A percentile compares a stretch with the other conserved stretches of the same genome.
phyloP scores from a whole-genome alignment of 2,797 vertebrate species.

The Oreochromis mossambicus region DNA sequence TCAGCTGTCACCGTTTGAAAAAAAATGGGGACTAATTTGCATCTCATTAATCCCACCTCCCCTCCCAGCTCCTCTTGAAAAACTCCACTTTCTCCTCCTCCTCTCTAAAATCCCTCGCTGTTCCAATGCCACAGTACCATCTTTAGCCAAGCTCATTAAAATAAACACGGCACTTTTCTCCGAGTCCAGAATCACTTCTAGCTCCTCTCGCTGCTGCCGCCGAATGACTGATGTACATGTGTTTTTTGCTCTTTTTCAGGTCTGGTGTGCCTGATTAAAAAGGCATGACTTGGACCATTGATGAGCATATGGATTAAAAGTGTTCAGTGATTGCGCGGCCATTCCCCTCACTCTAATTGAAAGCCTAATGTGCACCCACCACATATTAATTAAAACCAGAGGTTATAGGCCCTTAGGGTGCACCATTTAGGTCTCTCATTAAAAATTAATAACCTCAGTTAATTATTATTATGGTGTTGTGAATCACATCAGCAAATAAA shows the following conservation, averaged over 20 bases:
- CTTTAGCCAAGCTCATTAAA: conserved; percentile 70
- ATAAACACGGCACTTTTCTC: conserved; percentile 48
- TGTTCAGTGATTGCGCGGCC: conserved; percentile 70
- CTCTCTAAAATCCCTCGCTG: conserved; percentile 19
- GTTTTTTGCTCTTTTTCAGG: conserved; percentile 56
- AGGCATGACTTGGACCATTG: conserved; percentile 73
- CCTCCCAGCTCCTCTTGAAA: conserved; percentile 40
- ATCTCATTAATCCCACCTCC: conserved; percentile 68
- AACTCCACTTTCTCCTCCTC: conserved; percentile 21
- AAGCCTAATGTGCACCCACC: conserved; percentile 77
- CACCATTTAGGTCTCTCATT: conserved; percentile 80
- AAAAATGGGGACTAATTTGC: conserved; percentile 71
- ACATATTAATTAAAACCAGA: conserved; percentile 82
- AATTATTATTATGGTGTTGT: conserved; percentile 80
- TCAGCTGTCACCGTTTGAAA: conserved; percentile 62
- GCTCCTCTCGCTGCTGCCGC: conserved; percentile 18
- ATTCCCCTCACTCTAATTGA: conserved; percentile 78
- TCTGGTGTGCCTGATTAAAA: conserved; percentile 76
- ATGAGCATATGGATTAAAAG: conserved; percentile 81
- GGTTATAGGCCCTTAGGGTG: conserved; percentile 75
- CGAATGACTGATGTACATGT: conserved; percentile 66
- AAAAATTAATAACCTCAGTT: conserved; percentile 82
- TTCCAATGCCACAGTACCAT: conserved; percentile 44
- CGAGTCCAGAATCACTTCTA: conserved; percentile 47
- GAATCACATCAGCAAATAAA: conserved; percentile 73